phyloP scores from a whole-genome alignment of 2,797 vertebrate species.

The Takifugu rubripes region DNA sequence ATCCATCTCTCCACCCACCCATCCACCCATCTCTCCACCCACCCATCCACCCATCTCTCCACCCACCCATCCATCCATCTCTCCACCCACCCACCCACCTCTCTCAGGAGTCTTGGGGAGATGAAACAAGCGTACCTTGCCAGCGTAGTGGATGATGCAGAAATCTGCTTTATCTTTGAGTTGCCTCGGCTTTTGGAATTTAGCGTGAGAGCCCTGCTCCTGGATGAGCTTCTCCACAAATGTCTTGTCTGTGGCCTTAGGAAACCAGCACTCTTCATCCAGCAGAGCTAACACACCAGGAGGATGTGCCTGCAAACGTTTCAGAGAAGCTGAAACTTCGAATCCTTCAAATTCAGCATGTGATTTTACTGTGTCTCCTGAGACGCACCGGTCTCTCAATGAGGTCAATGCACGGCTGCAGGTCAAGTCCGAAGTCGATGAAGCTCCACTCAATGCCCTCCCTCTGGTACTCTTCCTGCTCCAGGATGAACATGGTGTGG shows the following conservation, averaged over 20 bases:
- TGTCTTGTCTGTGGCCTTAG: conserved; percentile 96
- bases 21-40: too few species aligned
- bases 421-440: conserved; percentile 96
- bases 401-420: conserved; percentile 98
- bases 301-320: conserved; percentile 83
- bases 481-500: conserved; percentile 99
- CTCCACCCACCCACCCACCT: too few species aligned
- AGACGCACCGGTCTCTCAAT: conserved; percentile 90
- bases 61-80: too few species aligned
- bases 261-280: conserved; percentile 99
- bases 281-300: conserved; percentile 92
- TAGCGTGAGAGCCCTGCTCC: conserved; percentile 93
- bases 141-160: conserved; percentile 97
- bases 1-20: too few species aligned
- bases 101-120: too few species aligned
- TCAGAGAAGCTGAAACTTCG: neutral
- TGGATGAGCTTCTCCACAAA: conserved; percentile 96
- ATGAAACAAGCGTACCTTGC: conserved; percentile 77
- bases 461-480: conserved; percentile 98
- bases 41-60: too few species aligned
- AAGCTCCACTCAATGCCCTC: conserved; percentile 99
- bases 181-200: conserved; percentile 97
- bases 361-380: neutral
- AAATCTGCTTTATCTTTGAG: conserved; percentile 98
- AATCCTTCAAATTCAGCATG: neutral